A percentile compares a stretch with the other conserved stretches of the same genome.
phyloP scores from a whole-genome alignment of 2,113 vertebrate genomes.

The Neotragus moschatus region DNA sequence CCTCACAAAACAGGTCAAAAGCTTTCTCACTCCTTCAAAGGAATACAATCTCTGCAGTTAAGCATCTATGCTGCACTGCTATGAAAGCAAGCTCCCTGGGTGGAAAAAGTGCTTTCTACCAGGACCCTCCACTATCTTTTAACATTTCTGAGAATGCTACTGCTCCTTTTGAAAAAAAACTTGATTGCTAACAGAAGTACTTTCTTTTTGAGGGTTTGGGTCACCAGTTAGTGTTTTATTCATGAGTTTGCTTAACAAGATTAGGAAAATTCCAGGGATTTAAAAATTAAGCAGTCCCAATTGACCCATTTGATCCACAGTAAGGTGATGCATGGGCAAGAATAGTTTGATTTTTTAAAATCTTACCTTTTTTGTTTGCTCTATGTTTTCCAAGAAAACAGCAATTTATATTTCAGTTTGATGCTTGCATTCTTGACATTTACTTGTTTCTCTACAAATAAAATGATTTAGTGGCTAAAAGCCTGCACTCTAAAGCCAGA shows the following conservation, averaged over 20 bases:
- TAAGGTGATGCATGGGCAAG: background rate
- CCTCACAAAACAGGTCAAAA: background rate
- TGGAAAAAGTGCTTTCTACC: background rate
- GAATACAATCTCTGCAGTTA: background rate
- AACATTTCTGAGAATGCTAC: background rate
- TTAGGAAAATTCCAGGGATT: background rate
- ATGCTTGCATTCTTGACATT: background rate
- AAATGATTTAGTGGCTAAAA: background rate
- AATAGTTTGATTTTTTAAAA: background rate
- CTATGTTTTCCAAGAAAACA: background rate
- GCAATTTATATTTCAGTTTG: background rate
- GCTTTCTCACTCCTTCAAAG: background rate
- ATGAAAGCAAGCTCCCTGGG: background rate
- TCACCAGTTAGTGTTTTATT: background rate
- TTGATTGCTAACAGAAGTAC: background rate
- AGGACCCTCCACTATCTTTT: background rate
- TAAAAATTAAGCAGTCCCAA: background rate
- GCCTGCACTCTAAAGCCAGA: background rate
- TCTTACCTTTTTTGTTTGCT: background rate
- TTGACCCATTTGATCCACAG: background rate
- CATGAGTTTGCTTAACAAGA: background rate
- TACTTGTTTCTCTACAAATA: background rate
- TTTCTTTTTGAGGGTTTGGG: background rate
- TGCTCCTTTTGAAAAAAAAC: background rate
- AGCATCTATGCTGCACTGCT: background rate